Conservation (phyloP, 2,888 invertebrate genomes). For the Meteorus colon region DNA sequence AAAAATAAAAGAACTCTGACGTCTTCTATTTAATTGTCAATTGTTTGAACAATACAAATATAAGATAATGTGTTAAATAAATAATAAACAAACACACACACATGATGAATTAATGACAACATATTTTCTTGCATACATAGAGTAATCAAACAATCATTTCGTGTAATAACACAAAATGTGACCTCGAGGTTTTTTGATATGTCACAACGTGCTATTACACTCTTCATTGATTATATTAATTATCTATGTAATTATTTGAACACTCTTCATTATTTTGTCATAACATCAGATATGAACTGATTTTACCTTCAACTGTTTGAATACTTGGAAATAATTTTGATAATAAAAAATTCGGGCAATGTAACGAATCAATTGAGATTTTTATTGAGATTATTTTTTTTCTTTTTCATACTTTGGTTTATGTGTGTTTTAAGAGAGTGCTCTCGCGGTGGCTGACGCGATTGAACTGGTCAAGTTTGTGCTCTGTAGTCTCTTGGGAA, state of each 20-base stretch:
- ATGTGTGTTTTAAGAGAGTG: background rate
- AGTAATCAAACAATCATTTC: background rate
- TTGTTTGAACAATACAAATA: background rate
- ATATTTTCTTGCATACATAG: background rate
- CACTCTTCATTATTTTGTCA: background rate
- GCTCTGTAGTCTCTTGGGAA: slow-evolving; percentile 19
- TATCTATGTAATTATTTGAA: slow-evolving; percentile 12
- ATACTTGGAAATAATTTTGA: background rate
- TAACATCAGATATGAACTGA: background rate
- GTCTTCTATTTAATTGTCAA: background rate
- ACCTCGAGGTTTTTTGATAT: slow-evolving; percentile 12
- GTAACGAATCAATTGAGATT: background rate
- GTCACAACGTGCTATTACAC: slow-evolving; percentile 2
- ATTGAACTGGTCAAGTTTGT: slow-evolving; percentile 41
- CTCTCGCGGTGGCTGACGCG: slow-evolving; percentile 33
- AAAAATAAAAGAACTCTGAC: slow-evolving; percentile 1
- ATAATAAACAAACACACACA: background rate
- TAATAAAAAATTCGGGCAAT: background rate
- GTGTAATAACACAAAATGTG: background rate
- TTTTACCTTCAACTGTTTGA: background rate
- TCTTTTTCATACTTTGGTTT: background rate
- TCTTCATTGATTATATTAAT: slow-evolving; percentile 14
- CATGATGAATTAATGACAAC: background rate
- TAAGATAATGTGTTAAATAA: background rate
- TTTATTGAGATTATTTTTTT: background rate